Evolutionary conservation across 2,888 invertebrate species (phyloP), one percentile per base, ranked within the genome.

Genomic region (Siphonodentalium dalli): DNA sequence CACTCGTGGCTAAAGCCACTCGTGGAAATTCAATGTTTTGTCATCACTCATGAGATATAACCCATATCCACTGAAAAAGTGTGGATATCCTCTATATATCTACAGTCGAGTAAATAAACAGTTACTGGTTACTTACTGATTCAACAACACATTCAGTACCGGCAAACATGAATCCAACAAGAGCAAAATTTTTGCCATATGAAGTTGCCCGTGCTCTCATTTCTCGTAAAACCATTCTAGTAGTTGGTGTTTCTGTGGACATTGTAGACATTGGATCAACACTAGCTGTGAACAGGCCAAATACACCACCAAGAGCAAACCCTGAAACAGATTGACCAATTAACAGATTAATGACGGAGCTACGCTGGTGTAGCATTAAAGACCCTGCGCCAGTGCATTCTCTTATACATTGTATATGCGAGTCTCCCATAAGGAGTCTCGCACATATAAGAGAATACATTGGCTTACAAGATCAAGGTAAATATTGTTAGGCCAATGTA

Each of bases 131-230:
- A 80, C 85, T 83, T 81, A 93, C 93, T 34, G 90, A 88, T 86
- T 99, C 99, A 74, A 99, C 90, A 21, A 89, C 86, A 80, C 99
- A 99, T 84, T 99, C 99, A 9, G 95, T 89, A n/a, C 81, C 92
- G 6, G 98, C 90, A 84, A 98, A 99, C 61, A 98, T 87, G 7
- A 90, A 89, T 51, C 99, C 99, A 66, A 99, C 88, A 37, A 97
- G 86, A 0, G 97, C 98, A 85, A 99, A 99, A 83, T 98, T 99
- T 83, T 98, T 99, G 0, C 93, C 98, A 81, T 98, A 96, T 50
- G 93, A 89, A 52, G 92, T 83, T 63, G 95, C 94, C 0, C 96
- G 89, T 0, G 86, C 85, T 79, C 91, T 92, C 94, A 98, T 95
- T 82, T 98, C 97, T 51, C 87, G 85, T 49, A 96, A 87, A 31